These are phyloP conservation scores for Drosophila seguyi DNA, from an alignment of 1,140 invertebrate species.

Conservation along the genomic window DNA sequence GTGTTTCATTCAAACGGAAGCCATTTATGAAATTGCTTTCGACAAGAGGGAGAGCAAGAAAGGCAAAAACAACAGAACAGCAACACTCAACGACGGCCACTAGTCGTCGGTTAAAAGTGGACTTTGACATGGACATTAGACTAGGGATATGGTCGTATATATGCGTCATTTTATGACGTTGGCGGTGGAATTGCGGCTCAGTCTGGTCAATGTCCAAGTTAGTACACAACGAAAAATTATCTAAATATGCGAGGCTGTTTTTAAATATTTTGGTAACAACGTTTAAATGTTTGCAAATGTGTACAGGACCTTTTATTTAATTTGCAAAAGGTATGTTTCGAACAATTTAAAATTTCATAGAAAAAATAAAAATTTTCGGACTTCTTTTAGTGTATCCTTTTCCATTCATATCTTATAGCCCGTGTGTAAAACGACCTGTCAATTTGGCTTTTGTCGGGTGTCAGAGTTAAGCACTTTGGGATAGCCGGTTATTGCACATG, in stretches of 20 bases:
- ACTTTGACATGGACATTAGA: constrained; percentile 51
- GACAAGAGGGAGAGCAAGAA: constrained; percentile 52
- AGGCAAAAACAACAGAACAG: constrained; percentile 23
- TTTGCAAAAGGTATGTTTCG: too few species aligned
- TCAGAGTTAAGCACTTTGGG: constrained; percentile 53
- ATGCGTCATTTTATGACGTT: constrained; percentile 68
- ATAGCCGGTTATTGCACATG: constrained; percentile 40
- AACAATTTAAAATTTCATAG: too few species aligned
- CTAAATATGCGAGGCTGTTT: background rate
- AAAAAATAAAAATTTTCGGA: too few species aligned
- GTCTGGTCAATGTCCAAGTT: constrained; percentile 11
- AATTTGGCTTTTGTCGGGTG: constrained; percentile 54
- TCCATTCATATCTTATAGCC: constrained; percentile 10
- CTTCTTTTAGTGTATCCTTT: constrained; percentile 4
- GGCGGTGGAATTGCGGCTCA: constrained; percentile 40
- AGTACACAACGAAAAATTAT: constrained; percentile 4
- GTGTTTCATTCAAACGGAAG: constrained; percentile 74
- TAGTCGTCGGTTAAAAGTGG: constrained; percentile 54
- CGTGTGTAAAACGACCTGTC: constrained; percentile 49
- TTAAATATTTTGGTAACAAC: background rate
- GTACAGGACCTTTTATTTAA: background rate
- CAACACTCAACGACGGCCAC: constrained; percentile 33
- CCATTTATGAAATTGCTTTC: constrained; percentile 81
- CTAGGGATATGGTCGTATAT: constrained; percentile 10
- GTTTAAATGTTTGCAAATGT: background rate